A percentile compares a stretch with the other conserved stretches of the same genome.
Conservation (phyloP, 2,888 invertebrate genomes). For the Ichneumoninae sp. region DNA sequence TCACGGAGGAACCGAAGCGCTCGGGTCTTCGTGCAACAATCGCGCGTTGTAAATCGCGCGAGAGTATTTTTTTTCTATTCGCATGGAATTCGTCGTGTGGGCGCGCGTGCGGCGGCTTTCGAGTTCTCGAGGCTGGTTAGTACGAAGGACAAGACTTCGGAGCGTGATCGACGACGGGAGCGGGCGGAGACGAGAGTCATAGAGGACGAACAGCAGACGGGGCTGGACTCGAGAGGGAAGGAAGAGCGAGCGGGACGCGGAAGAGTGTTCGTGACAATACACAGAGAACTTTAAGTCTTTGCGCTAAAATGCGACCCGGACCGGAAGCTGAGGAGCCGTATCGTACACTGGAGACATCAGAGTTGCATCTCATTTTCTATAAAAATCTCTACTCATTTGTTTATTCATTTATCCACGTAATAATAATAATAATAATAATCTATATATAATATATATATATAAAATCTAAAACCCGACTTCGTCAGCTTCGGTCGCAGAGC, state of each 20-base stretch:
- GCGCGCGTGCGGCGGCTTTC: conserved; percentile 82
- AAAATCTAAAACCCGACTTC: conserved; percentile 59
- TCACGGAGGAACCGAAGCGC: conserved; percentile 7
- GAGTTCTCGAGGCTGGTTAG: conserved; percentile 72
- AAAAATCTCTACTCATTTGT: conserved; percentile 25
- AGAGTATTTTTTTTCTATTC: conserved; percentile 10
- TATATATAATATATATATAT: conserved; percentile 19
- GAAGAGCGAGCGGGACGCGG: conserved; percentile 40
- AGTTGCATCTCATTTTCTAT: conserved; percentile 34
- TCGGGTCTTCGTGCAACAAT: conserved; percentile 43
- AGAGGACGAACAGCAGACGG: conserved; percentile 30
- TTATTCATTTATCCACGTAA: conserved; percentile 27
- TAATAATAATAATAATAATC: conserved; percentile 25
- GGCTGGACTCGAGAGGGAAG: conserved; percentile 26
- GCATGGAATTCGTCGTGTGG: conserved; percentile 78
- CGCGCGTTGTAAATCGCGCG: conserved; percentile 41
- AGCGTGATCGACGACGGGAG: conserved; percentile 34
- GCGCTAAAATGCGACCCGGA: conserved; percentile 49
- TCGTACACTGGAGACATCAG: conserved; percentile 48
- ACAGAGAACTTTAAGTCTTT: conserved; percentile 39
- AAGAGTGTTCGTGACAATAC: conserved; percentile 40
- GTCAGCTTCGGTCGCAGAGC: conserved; percentile 70
- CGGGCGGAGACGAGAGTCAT: conserved; percentile 43
- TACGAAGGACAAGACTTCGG: conserved; percentile 49
- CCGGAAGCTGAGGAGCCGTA: conserved; percentile 64